Conservation (phyloP, 1,140 invertebrate genomes). For the Pogonus chalceus region DNA sequence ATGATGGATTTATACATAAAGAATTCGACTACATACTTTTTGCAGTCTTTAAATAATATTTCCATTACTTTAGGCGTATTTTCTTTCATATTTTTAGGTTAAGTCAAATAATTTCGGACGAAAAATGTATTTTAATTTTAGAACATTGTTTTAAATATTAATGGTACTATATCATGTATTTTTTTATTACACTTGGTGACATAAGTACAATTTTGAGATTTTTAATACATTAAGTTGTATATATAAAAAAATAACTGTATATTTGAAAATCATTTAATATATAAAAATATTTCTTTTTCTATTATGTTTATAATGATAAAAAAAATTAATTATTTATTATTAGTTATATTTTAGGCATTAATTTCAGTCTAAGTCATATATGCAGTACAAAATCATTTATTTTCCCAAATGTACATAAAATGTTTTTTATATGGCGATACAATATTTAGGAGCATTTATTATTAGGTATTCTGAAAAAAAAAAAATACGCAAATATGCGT, state of each 20-base stretch:
- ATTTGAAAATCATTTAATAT: background rate
- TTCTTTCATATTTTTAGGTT: too few relatives aligned
- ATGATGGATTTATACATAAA: background rate
- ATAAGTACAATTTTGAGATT: too few relatives aligned
- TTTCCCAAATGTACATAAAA: background rate
- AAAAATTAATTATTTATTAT: constrained; percentile 6
- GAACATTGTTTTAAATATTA: too few relatives aligned
- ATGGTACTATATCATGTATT: too few relatives aligned
- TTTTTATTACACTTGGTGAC: too few relatives aligned
- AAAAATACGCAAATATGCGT: background rate
- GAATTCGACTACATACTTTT: too few relatives aligned
- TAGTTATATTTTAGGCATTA: background rate
- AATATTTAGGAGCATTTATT: background rate
- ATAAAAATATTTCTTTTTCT: background rate
- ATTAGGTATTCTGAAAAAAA: background rate
- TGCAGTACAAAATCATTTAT: constrained; percentile 1
- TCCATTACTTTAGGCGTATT: too few relatives aligned
- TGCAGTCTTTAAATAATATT: too few relatives aligned
- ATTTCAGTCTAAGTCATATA: background rate
- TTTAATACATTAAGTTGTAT: too few relatives aligned
- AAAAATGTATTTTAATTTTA: too few relatives aligned
- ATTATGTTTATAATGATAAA: background rate
- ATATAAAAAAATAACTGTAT: too few relatives aligned
- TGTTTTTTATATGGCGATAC: constrained; percentile 1
- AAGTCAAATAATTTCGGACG: too few relatives aligned